phyloP scores from a whole-genome alignment of 2,113 vertebrate genomes.

The Lethenteron camtschaticum region DNA sequence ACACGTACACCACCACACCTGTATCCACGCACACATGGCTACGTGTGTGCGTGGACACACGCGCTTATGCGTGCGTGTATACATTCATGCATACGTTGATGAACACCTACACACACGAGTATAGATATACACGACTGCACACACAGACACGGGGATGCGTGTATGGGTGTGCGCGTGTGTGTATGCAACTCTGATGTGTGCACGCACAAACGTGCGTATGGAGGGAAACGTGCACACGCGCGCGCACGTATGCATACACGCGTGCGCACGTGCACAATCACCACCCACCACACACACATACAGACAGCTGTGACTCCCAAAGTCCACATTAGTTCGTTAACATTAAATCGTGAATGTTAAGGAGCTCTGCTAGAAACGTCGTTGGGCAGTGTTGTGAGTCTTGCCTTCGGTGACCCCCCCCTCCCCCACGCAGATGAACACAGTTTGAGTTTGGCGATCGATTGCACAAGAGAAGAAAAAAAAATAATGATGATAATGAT shows the following conservation, averaged over 20 bases:
- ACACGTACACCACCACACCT: neutral
- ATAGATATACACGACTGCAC: neutral
- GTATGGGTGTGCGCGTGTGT: too few relatives aligned
- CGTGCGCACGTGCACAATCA: neutral
- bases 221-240: too few relatives aligned
- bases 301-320: neutral
- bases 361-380: neutral
- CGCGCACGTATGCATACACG: neutral
- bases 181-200: too few relatives aligned
- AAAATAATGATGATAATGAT: too few relatives aligned
- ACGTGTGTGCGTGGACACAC: neutral
- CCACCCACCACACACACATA: neutral
- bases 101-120: neutral
- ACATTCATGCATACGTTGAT: neutral
- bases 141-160: neutral
- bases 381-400: neutral
- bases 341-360: neutral
- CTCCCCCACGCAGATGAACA: too few relatives aligned
- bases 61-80: neutral
- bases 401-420: neutral
- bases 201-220: too few relatives aligned
- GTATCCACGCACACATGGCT: neutral
- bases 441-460: too few relatives aligned
- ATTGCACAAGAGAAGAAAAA: too few relatives aligned
- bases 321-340: neutral